A percentile compares a stretch with the other conserved stretches of the same genome.
Evolutionary conservation across 1,140 invertebrate genomes (phyloP).

Genomic region (Bombus soroeensis): DNA sequence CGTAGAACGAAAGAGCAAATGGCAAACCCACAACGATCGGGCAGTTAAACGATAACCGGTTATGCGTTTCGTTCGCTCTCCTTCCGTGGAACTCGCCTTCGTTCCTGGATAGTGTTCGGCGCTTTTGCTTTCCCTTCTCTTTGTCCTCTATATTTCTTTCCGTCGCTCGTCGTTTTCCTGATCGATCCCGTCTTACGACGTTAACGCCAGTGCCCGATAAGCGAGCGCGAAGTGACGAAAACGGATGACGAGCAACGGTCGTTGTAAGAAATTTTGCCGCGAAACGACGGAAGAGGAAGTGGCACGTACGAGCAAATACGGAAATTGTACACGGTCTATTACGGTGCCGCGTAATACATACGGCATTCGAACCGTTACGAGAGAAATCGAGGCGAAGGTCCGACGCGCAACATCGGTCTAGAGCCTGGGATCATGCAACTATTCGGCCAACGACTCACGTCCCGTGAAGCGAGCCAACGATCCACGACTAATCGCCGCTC

Average conservation of each 20-base stretch:
- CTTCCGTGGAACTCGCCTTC: not conserved
- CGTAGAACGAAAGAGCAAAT: not conserved
- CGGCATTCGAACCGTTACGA: conserved; percentile 47
- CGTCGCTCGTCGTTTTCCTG: not conserved
- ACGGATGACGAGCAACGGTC: not conserved
- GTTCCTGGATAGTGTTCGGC: not conserved
- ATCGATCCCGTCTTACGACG: not conserved
- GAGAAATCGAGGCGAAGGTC: conserved; percentile 35
- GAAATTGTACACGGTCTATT: not conserved
- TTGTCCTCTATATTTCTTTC: not conserved
- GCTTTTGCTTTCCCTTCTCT: conserved; percentile 14
- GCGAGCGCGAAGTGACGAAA: not conserved
- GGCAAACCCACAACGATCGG: not conserved
- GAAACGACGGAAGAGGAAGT: not conserved
- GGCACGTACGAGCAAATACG: not conserved
- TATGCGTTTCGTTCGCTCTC: conserved; percentile 25
- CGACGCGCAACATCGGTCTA: not conserved
- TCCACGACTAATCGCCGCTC: conserved; percentile 44
- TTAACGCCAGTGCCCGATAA: not conserved
- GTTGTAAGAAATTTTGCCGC: not conserved
- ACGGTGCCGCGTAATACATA: conserved; percentile 15
- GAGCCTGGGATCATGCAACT: not conserved
- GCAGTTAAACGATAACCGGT: conserved; percentile 35
- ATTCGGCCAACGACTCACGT: conserved; percentile 34
- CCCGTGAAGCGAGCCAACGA: conserved; percentile 42